Evolutionary conservation across 2,113 vertebrate species (phyloP), one percentile per base, ranked within the genome.

Genomic region (Garra rufa): DNA sequence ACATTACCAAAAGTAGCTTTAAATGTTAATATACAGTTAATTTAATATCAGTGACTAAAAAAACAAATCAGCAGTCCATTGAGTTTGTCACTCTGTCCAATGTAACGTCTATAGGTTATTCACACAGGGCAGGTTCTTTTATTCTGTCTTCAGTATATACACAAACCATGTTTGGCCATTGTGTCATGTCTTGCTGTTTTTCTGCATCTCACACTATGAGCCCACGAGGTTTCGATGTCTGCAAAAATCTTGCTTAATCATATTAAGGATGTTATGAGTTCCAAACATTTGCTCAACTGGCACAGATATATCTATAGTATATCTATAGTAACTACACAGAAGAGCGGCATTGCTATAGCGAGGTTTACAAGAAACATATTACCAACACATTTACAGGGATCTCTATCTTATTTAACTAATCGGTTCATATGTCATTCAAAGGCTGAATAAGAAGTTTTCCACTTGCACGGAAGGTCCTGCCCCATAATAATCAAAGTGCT

Each of bases 371-470:
- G 50, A 76, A 6, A 30, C 19, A n/a, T 30, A 76, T 28, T 19
- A 34, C 26, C 10, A 34, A 34, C 5, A 57, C 17, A 0, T 76
- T 21, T 21, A 21, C 30, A 21, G 28, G 28, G 24, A 76, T 57
- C 19, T 14, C 41, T 17, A 14, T 9, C 30, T 13, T n/a, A 52
- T 52, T 17, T 52, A 76, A 57, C 50, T 38, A 41, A 55, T 55
- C 44, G n/a, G 19, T 57, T 50, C 24, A 50, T 17, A 75, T 75
- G 73, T 77, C 50, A 57, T 57, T 77, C 11, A 41, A 15, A 77
- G 17, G 50, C 75, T 55, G 30, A 19, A 17, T 9, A 77, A 19
- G 30, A 77, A 77, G 46, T 55, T 59, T 34, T 24, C 6, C 10
- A 6, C 19, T n/a, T n/a, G 50, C 34, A 44, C 11, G 15, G 8